Evolutionary conservation across 1,140 invertebrate species (phyloP), one percentile per base, ranked within the genome.

Genomic region (Temnothorax nylanderi): DNA sequence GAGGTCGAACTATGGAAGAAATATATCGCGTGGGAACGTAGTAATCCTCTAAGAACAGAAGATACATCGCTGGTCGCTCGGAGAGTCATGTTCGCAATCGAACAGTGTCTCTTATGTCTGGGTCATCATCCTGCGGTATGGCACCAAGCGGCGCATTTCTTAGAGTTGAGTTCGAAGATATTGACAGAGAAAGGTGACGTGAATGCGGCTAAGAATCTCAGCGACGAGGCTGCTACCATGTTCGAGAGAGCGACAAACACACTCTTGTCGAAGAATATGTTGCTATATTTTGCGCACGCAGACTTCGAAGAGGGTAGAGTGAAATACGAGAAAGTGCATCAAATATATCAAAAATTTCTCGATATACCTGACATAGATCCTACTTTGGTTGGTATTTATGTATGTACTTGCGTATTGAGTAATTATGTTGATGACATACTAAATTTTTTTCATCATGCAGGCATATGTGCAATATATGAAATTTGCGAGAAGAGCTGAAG

Each of bases 381-480:
- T 2, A 99, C 99, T 2, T 95, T 99, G 95, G 98, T 99, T 96
- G 95, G 96, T 95, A 87, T 89, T 71, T 11, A 85, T 80, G 34
- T 91, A 77, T n/a, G 82, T 77, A 44, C 65, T 75, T 80, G 0
- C 84, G 34, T 41, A 18, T 37, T 74, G 67, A 58, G 34, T 60
- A 80, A 89, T 82, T 16, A 67, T 51, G 76, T 76, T 82, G 67
- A 32, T 74, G 41, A 64, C 8, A 7, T 41, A 81, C 3, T 69
- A 34, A 74, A 16, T 37, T 58, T 18, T 51, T 16, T 58, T 49
- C 21, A 3, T 64, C 95, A 32, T 89, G 98, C 89, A 98, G 98
- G 98, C 98, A 0, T 99, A 99, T 93, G 98, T 99, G 60, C 99
- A 99, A 93, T 99, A 99, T 93, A 99, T 99, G 99, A 99, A 99